Conservation (phyloP, 2,888 invertebrate genomes). For the Diarsia dahlii region DNA sequence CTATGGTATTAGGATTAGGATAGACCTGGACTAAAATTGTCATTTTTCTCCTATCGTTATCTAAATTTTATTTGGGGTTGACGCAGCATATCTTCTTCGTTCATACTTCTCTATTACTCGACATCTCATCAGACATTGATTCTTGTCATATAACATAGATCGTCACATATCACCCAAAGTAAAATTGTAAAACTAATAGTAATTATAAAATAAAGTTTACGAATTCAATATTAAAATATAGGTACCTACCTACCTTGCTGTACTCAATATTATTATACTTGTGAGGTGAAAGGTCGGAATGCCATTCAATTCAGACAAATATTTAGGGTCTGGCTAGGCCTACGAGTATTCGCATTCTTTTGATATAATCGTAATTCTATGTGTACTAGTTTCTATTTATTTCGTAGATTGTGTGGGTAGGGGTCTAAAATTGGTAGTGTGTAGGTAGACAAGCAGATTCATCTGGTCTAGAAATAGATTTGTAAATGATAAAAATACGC, state of each 20-base stretch:
- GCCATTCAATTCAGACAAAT: conserved; percentile 50
- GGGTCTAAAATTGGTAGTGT: background rate
- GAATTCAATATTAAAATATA: conserved; percentile 3
- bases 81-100: background rate
- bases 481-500: background rate
- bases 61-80: background rate
- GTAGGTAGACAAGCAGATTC: background rate
- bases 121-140: background rate
- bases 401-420: background rate
- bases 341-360: conserved; percentile 56
- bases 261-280: conserved; percentile 14
- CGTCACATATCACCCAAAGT: background rate
- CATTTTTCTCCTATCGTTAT: background rate
- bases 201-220: conserved; percentile 22
- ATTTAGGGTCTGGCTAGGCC: conserved; percentile 53
- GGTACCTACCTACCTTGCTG: background rate
- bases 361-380: conserved; percentile 32
- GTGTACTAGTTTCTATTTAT: conserved; percentile 26
- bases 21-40: background rate
- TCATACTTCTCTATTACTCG: background rate
- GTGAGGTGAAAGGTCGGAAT: conserved; percentile 54
- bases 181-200: background rate
- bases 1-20: background rate
- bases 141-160: background rate
- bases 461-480: background rate